Evolutionary conservation across 2,797 vertebrate species (phyloP), one percentile per base, ranked within the genome.

Genomic region (Champsocephalus esox): DNA sequence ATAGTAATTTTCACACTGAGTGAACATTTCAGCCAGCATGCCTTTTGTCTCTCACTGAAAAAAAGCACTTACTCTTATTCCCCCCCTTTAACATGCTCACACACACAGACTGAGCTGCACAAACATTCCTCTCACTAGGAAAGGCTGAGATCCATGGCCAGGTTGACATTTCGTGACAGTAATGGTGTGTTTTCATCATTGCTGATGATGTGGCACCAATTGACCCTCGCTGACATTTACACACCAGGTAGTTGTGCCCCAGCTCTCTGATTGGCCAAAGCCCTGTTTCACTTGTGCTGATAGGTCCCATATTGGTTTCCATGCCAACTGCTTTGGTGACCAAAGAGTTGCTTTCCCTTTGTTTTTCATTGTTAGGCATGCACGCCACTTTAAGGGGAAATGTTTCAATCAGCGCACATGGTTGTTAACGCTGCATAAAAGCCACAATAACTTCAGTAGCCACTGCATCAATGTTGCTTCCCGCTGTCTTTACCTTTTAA

Each of bases 111-210:
- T 14, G 45, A 13, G 60, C 71, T 78, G 87, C 86, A 80, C 82
- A 89, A 82, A 91, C 75, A 68, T 82, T 88, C 61, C 76, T 77
- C 76, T 71, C 77, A 86, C 79, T 58, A 69, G 68, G 62, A 83
- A 58, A 65, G 77, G 68, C 81, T 86, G 65, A 76, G 80, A 89
- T 89, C 86, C 73, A 77, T 86, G 77, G 85, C 77, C 79, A 41
- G 52, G 28, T 55, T 90, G 88, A 89, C 91, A 89, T 91, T 88
- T 81, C 75, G 69, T 73, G 87, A 88, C 87, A 81, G 89, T 83
- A 87, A 88, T 88, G 75, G 88, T 80, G 84, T 88, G 84, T 88
- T 91, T 89, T 89, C 86, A 86, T 91, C 86, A 88, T 79, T 21
- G 54, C 81, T 63, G 82, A 88, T 88, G 83, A 90, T 88, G 79